Evolutionary conservation across 2,888 invertebrate species (phyloP), one percentile per base, ranked within the genome.

Genomic region (Allophyes oxyacanthae): DNA sequence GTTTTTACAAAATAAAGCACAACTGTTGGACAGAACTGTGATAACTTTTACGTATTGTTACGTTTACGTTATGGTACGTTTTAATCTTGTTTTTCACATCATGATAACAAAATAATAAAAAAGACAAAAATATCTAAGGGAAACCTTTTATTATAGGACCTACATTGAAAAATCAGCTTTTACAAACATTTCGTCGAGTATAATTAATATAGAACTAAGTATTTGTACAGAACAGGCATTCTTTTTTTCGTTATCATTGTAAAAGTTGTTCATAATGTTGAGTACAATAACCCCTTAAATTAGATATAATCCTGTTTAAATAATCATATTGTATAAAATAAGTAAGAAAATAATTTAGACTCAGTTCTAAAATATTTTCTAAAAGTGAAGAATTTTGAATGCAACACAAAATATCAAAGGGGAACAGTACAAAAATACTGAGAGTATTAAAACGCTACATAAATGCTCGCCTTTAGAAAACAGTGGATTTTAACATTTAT

Each of bases 361-460:
- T 20, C 2, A 20, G 4, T 4, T 20, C 8, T 1, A 8, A 33
- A 20, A 44, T 11, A 11, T 40, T 25, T 9, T 34, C 20, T 13
- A 13, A 33, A 28, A 32, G 8, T 25, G 0, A 38, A 26, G 28
- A 45, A 34, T 25, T 34, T 13, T 14, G 6, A 40, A 50, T 20
- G 48, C 32, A 41, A 30, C 41, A 26, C 15, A 51, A 64, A 59
- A 34, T 51, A 42, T 28, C 36, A 57, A 49, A 58, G 28, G 50
- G 44, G 36, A 26, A 58, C 54, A 36, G 40, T 28, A 36, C 49
- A 63, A 36, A 44, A 66, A 69, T 54, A 49, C 42, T 37, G 14
- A 10, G 14, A 50, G 43, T 64, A 53, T 57, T 61, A 60, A 63
- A 66, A 62, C 41, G 44, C 44, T 64, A 44, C 38, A 67, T 53